These are phyloP conservation scores for Dendrocopos noguchii DNA, from an alignment of 2,113 vertebrate species.

Conservation along the genomic window DNA sequence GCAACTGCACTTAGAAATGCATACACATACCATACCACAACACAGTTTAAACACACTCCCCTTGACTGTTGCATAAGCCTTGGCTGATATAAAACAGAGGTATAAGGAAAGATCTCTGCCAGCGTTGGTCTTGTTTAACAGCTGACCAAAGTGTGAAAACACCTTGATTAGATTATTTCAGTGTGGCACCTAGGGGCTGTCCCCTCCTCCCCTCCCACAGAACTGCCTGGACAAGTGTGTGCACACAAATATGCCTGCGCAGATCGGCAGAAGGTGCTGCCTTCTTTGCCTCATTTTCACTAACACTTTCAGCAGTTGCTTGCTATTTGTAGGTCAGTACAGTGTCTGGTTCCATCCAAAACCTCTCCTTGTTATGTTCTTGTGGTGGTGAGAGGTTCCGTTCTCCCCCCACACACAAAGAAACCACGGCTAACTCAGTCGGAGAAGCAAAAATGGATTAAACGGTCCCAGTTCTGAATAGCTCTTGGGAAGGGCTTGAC, in stretches of 20 bases:
- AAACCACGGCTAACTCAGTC: no score
- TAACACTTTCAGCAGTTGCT: not conserved
- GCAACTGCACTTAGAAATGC: not conserved
- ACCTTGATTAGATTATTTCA: not conserved
- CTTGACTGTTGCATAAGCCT: not conserved
- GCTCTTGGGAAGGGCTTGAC: conserved; percentile 8
- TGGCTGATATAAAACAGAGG: not conserved
- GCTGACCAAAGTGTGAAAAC: not conserved
- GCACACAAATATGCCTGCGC: fast-evolving
- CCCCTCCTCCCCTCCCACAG: not conserved
- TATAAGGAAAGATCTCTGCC: not conserved
- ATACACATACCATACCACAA: not conserved
- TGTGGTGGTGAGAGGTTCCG: no score
- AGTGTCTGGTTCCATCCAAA: not conserved
- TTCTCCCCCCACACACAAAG: no score
- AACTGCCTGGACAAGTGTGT: not conserved
- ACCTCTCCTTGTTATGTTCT: not conserved
- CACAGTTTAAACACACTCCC: not conserved
- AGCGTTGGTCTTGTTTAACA: not conserved
- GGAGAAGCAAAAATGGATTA: no score
- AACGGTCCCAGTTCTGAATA: not conserved
- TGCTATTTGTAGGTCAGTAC: not conserved
- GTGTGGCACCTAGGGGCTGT: not conserved
- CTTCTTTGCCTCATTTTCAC: not conserved
- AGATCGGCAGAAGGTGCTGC: not conserved